Conservation (phyloP, 2,797 vertebrate species). For the Eulemur albifrons region DNA sequence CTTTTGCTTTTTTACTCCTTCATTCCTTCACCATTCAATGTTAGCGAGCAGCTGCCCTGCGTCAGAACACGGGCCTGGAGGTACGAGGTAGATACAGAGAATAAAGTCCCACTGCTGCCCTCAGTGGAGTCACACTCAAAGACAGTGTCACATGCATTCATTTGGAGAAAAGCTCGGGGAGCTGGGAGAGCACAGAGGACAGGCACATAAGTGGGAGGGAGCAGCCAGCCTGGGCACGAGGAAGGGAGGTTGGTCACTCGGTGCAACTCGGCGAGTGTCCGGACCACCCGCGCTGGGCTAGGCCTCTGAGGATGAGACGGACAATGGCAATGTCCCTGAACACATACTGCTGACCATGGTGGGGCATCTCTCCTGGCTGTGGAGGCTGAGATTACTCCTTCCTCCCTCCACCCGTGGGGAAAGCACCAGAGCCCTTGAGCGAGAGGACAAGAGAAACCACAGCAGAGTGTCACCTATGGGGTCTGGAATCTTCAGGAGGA, state of each 20-base stretch:
- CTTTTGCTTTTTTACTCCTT: background rate
- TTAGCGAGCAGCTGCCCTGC: background rate
- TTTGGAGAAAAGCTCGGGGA: background rate
- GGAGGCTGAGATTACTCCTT: background rate
- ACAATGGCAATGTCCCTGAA: background rate
- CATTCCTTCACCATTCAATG: background rate
- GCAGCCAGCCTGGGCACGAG: background rate
- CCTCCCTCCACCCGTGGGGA: background rate
- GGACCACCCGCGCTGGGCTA: accelerated
- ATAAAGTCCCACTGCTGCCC: background rate
- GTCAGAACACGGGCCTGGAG: background rate
- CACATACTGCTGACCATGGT: accelerated
- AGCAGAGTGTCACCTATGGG: accelerated
- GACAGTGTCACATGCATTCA: background rate
- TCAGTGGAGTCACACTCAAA: background rate
- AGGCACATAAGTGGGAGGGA: background rate
- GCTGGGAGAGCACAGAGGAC: background rate
- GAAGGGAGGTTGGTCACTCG: accelerated
- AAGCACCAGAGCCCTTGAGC: background rate
- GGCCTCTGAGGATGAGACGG: background rate
- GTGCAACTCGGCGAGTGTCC: background rate
- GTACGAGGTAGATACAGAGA: background rate
- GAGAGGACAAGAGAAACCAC: background rate
- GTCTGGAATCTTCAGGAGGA: background rate
- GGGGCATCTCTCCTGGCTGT: accelerated